These are phyloP conservation scores for Sebastes diaconus DNA, from an alignment of 2,797 vertebrate species.

Conservation along the genomic window DNA sequence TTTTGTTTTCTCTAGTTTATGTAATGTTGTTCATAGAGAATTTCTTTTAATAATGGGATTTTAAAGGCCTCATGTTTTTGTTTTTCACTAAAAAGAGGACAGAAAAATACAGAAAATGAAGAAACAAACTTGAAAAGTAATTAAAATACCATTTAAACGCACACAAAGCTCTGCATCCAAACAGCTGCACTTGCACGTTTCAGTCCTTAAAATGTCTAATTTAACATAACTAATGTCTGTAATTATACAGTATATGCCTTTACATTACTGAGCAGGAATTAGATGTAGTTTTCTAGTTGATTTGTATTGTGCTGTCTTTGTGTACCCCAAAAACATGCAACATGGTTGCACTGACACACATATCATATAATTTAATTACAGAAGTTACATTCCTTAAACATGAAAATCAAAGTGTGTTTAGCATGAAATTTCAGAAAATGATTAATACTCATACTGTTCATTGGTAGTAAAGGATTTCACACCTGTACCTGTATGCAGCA, in stretches of 20 bases:
- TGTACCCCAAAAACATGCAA: not conserved
- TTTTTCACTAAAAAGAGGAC: not conserved
- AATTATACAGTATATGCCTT: not conserved
- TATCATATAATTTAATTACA: not conserved
- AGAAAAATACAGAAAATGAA: not conserved
- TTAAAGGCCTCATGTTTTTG: not conserved
- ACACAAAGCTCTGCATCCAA: not conserved
- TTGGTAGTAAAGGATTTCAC: not conserved
- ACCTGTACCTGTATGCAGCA: conserved; percentile 1
- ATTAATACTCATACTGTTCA: not conserved
- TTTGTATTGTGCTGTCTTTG: not conserved
- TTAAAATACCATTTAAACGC: not conserved
- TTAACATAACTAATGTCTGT: not conserved
- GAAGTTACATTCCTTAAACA: not conserved
- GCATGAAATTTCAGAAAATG: not conserved
- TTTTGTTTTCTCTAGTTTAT: not conserved
- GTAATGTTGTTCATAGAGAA: not conserved
- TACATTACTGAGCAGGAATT: no score
- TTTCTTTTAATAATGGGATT: not conserved
- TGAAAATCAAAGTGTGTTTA: not conserved
- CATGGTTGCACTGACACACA: not conserved
- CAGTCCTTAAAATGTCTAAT: not conserved
- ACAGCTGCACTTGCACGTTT: not conserved
- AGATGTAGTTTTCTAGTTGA: not conserved
- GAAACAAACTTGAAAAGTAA: not conserved